Conservation (phyloP, 2,797 vertebrate species). For the Natrix natrix region DNA sequence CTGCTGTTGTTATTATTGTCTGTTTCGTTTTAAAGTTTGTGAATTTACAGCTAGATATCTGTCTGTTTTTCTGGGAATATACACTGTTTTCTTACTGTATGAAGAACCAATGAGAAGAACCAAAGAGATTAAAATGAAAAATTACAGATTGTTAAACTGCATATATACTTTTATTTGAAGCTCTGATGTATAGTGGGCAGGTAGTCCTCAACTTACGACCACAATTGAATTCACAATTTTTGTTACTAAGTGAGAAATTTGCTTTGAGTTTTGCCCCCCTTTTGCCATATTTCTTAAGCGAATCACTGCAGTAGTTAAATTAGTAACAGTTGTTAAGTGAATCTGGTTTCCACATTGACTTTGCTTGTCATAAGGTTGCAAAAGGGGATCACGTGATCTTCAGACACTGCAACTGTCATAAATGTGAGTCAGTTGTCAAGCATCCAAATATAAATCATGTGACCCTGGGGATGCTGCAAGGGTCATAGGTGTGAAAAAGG, state of each 20-base stretch:
- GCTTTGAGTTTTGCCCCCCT: neutral
- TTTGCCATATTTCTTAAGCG: neutral
- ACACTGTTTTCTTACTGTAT: neutral
- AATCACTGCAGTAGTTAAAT: neutral
- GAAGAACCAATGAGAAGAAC: neutral
- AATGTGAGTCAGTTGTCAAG: neutral
- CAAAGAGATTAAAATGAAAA: neutral
- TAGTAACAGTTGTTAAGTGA: neutral
- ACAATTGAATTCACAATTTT: neutral
- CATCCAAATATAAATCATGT: neutral
- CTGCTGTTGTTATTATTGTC: neutral
- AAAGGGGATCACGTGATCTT: neutral
- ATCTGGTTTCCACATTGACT: neutral
- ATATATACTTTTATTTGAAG: neutral
- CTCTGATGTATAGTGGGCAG: neutral
- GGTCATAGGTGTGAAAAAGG: neutral
- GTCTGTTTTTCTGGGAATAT: neutral
- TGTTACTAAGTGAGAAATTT: neutral
- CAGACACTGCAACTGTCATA: neutral
- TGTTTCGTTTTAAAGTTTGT: neutral
- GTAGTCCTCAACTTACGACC: neutral
- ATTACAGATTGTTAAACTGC: neutral
- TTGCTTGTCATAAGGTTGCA: neutral
- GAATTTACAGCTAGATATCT: neutral
- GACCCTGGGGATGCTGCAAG: neutral